Evolutionary conservation across 1,140 invertebrate genomes (phyloP).

Genomic region (Drosophila simulans): DNA sequence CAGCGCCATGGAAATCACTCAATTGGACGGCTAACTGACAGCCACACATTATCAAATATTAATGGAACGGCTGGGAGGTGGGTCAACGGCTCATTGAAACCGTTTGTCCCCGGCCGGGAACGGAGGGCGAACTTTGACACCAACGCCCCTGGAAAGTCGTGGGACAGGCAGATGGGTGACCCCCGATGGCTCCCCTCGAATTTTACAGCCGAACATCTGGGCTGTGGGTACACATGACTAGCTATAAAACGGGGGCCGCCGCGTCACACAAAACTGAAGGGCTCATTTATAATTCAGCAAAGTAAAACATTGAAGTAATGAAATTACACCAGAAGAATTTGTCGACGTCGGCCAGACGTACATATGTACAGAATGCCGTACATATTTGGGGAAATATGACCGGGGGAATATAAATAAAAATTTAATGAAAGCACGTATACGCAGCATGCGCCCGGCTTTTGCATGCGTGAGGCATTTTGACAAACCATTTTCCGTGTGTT

Average conservation of each 20-base stretch:
- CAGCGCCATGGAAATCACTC: slow-evolving; percentile 68
- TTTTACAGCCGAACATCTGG: slow-evolving; percentile 68
- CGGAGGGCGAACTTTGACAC: slow-evolving; percentile 62
- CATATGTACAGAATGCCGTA: background rate
- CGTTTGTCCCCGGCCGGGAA: slow-evolving; percentile 52
- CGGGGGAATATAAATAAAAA: slow-evolving; percentile 71
- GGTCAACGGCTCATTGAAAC: slow-evolving; percentile 63
- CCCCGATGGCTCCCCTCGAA: slow-evolving; percentile 2
- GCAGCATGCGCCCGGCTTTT: slow-evolving; percentile 41
- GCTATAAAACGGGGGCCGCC: slow-evolving; percentile 62
- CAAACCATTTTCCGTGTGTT: slow-evolving; percentile 55
- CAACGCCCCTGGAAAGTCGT: slow-evolving; percentile 68
- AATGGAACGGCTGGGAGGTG: slow-evolving; percentile 47
- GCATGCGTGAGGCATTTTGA: slow-evolving; percentile 61
- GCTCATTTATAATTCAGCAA: slow-evolving; percentile 78
- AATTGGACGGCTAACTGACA: slow-evolving; percentile 79
- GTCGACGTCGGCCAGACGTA: slow-evolving; percentile 40
- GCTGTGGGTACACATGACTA: slow-evolving; percentile 63
- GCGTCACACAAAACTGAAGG: slow-evolving; percentile 35
- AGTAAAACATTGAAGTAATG: slow-evolving; percentile 82
- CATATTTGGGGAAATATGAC: slow-evolving; percentile 54
- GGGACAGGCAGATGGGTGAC: slow-evolving; percentile 6
- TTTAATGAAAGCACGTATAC: slow-evolving; percentile 81
- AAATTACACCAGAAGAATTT: slow-evolving; percentile 81
- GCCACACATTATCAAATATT: slow-evolving; percentile 81